A percentile compares a stretch with the other conserved stretches of the same genome.
Evolutionary conservation across 30 jellyfish, hydroid and myxozoan species (phyloP).

Genomic region (Phacellophora camtschatica): DNA sequence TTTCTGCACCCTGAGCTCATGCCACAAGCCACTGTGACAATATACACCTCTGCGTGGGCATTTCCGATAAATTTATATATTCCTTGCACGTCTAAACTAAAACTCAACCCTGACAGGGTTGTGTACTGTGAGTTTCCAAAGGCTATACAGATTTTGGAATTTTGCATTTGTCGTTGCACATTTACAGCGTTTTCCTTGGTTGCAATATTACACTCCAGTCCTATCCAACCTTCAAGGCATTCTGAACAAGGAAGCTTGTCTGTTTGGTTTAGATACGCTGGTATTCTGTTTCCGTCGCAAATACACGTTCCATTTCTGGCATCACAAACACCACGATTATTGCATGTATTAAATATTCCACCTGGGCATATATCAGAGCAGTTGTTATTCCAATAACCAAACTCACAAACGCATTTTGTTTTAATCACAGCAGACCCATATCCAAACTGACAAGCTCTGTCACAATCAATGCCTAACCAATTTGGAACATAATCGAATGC

Average conservation of each 20-base stretch:
- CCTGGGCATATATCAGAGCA: slow-evolving; percentile 58
- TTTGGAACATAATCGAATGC: background rate
- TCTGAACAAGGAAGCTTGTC: slow-evolving; percentile 42
- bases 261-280: slow-evolving; percentile 30
- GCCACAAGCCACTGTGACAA: slow-evolving; percentile 24
- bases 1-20: slow-evolving; percentile 28
- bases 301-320: slow-evolving; percentile 21
- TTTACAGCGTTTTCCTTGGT: background rate
- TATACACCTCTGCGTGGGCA: background rate
- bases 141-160: slow-evolving; percentile 17
- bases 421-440: background rate
- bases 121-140: slow-evolving; percentile 45
- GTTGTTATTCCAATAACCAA: slow-evolving; percentile 57
- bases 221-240: slow-evolving; percentile 59
- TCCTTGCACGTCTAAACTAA: slow-evolving; percentile 41
- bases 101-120: slow-evolving; percentile 22
- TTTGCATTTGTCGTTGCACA: background rate
- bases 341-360: slow-evolving; percentile 50
- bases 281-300: slow-evolving; percentile 24
- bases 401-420: slow-evolving; percentile 29
- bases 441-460: slow-evolving; percentile 32
- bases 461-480: slow-evolving; percentile 24
- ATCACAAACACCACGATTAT: slow-evolving; percentile 35
- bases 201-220: slow-evolving; percentile 46
- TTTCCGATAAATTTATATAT: slow-evolving; percentile 14